phyloP scores from a whole-genome alignment of 2,888 invertebrate genomes.

The Agrilus mali region DNA sequence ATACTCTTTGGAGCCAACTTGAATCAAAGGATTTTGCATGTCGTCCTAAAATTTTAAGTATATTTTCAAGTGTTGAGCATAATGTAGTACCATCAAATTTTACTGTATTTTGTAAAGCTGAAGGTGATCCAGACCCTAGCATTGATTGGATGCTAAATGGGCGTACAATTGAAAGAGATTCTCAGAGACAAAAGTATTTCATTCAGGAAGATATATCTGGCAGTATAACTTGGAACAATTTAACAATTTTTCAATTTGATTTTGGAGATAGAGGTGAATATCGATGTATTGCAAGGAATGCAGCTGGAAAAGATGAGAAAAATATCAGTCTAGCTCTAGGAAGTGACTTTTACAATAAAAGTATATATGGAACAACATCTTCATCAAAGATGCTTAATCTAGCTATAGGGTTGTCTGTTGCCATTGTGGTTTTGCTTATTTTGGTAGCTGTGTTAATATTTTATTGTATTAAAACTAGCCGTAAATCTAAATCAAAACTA shows the following conservation, averaged over 20 bases:
- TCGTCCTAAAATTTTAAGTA: constrained; percentile 59
- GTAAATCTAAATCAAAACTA: constrained; percentile 18
- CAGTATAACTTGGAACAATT: constrained; percentile 42
- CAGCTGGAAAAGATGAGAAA: constrained; percentile 65
- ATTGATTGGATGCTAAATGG: constrained; percentile 63
- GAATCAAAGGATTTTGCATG: constrained; percentile 70
- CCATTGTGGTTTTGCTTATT: constrained; percentile 36
- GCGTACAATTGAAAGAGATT: constrained; percentile 42
- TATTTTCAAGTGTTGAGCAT: constrained; percentile 44
- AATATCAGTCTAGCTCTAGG: constrained; percentile 50
- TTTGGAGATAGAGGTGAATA: constrained; percentile 40
- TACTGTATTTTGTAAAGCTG: constrained; percentile 61
- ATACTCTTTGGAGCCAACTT: constrained; percentile 61
- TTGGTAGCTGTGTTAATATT: constrained; percentile 34
- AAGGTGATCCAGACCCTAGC: constrained; percentile 64
- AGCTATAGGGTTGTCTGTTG: constrained; percentile 36
- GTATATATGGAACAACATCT: constrained; percentile 12
- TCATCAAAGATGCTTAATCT: constrained; percentile 23
- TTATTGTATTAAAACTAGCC: constrained; percentile 26
- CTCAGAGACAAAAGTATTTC: constrained; percentile 19
- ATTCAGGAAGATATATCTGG: constrained; percentile 5
- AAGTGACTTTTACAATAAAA: constrained; percentile 26
- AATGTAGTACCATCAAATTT: constrained; percentile 51
- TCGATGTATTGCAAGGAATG: constrained; percentile 67
- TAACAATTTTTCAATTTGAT: constrained; percentile 38